Evolutionary conservation across 2,797 vertebrate genomes (phyloP).

Genomic region (Psittacula derbiana): DNA sequence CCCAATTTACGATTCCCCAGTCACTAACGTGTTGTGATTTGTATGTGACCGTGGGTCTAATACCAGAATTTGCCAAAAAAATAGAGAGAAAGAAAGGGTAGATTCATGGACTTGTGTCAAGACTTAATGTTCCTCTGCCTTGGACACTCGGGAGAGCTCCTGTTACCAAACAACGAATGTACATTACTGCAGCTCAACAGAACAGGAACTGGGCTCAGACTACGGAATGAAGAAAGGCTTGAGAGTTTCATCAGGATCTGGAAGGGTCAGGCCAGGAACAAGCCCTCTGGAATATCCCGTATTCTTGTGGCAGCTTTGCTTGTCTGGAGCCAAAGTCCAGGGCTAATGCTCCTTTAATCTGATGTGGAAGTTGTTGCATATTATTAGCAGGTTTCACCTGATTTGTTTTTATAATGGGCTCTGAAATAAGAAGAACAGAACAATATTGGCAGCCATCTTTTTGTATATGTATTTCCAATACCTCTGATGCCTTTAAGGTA

Average conservation of each 20-base stretch:
- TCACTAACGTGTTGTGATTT: background rate
- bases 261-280: background rate
- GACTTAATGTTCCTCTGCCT: background rate
- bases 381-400: background rate
- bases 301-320: background rate
- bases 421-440: background rate
- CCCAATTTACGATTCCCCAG: conserved; percentile 16
- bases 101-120: background rate
- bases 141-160: background rate
- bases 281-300: background rate
- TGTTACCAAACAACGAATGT: background rate
- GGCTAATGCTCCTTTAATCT: background rate
- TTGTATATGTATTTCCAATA: background rate
- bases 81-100: background rate
- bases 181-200: background rate
- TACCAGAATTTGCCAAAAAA: background rate
- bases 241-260: background rate
- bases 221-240: background rate
- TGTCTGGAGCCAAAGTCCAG: background rate
- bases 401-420: background rate
- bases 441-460: background rate
- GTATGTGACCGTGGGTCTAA: background rate
- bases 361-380: background rate
- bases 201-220: background rate
- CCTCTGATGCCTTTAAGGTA: background rate